phyloP scores from a whole-genome alignment of 2,797 vertebrate genomes.

The Gallinago stenura region DNA sequence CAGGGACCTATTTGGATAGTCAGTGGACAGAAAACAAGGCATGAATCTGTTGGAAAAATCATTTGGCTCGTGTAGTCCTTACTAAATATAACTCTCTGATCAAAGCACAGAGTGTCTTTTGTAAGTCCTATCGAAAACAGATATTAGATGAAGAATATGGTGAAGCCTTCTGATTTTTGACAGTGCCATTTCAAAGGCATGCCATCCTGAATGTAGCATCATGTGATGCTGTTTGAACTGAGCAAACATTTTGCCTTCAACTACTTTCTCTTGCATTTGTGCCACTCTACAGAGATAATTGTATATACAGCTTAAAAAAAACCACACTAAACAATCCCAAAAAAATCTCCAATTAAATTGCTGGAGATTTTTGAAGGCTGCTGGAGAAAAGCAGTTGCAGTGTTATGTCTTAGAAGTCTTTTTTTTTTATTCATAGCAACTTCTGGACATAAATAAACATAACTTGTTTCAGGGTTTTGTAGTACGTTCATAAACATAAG shows the following conservation, averaged over 20 bases:
- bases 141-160: conserved; percentile 41
- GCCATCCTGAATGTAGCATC: conserved; percentile 27
- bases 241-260: conserved; percentile 51
- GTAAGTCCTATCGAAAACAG: conserved; percentile 43
- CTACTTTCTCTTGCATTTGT: conserved; percentile 1
- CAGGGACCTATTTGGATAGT: conserved; percentile 31
- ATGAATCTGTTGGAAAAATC: conserved; percentile 57
- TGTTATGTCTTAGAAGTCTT: neutral
- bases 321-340: neutral
- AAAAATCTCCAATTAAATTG: conserved; percentile 13
- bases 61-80: conserved; percentile 23
- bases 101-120: conserved; percentile 40
- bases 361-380: conserved; percentile 8
- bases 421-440: neutral
- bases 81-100: conserved; percentile 66
- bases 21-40: conserved; percentile 62
- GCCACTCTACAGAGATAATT: neutral
- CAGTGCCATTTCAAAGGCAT: conserved; percentile 60
- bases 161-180: conserved; percentile 56
- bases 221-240: conserved; percentile 65
- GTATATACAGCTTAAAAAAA: neutral
- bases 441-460: conserved; percentile 45
- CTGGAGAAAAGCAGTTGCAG: neutral
- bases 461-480: conserved; percentile 27
- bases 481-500: conserved; percentile 12